A percentile compares a stretch with the other conserved stretches of the same genome.
These are phyloP conservation scores for Spilosoma lubricipeda DNA, from an alignment of 2,888 invertebrate species.

Conservation along the genomic window DNA sequence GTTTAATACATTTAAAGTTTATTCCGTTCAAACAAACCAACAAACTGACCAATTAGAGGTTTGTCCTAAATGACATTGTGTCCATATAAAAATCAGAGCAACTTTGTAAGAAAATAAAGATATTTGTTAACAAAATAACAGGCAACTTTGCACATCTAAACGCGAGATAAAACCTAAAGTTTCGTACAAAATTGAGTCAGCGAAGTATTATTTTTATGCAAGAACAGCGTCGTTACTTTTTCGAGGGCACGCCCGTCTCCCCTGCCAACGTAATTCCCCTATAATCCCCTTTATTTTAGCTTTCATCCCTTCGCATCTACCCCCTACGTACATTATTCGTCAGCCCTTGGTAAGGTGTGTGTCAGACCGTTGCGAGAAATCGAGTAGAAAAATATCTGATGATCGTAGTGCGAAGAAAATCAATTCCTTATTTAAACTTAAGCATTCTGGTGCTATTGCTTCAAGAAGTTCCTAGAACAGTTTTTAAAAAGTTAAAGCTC, in stretches of 20 bases:
- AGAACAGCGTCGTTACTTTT: slow-evolving; percentile 55
- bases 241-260: slow-evolving; percentile 58
- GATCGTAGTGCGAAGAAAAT: background rate
- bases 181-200: slow-evolving; percentile 29
- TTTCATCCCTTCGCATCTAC: slow-evolving; percentile 69
- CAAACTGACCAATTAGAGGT: background rate
- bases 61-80: background rate
- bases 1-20: background rate
- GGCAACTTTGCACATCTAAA: background rate
- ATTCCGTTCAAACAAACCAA: background rate
- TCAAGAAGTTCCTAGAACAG: background rate
- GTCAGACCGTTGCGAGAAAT: slow-evolving; percentile 66
- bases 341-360: slow-evolving; percentile 54
- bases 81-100: background rate
- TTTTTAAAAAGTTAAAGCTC: background rate
- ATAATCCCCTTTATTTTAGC: slow-evolving; percentile 81
- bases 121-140: background rate
- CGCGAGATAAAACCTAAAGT: slow-evolving; percentile 14
- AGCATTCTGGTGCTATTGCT: background rate
- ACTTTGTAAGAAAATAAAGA: background rate
- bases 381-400: slow-evolving; percentile 17
- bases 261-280: slow-evolving; percentile 75
- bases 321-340: slow-evolving; percentile 61
- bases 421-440: background rate
- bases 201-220: slow-evolving; percentile 67